Base-by-base conservation (phyloP, 2,113 vertebrate genomes). In the Equus quagga region DNA sequence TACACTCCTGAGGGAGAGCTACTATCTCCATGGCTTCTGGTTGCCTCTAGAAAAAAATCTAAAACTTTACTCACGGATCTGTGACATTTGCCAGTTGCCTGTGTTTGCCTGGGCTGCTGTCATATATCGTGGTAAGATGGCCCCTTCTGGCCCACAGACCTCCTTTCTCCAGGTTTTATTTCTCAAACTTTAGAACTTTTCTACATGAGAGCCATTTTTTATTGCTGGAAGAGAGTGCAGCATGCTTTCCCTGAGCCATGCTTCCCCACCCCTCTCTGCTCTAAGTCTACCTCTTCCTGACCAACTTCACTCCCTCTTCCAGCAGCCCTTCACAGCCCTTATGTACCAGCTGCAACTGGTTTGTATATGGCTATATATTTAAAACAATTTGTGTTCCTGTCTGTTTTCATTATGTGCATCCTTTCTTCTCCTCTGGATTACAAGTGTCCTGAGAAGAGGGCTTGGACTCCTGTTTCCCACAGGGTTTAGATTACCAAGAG, bases 371-470 rank as follows among this genome's bases (percentile, higher is more conserved):
- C 44, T 76, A 18, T 64, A 26, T 70, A 80, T 85, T 96, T 76
- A 95, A 82, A 89, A 92, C 51, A 94, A 82, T 89, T 94, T 96
- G 79, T 94, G 49, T 87, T 89, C 65, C 92, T 93, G 69, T 93
- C 58, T 92, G 18, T 94, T 96, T 96, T 96, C n/a, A 73, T 89
- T 79, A 73, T 76, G n/a, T 83, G 3, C 23, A 31, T 69, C 36
- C 49, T 96, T 60, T 94, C 14, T 72, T 93, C 31, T 89, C 26
- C 44, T 72, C 41, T 69, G 80, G 64, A 80, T 96, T 89, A 44
- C 8, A 79, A 83, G 46, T 82, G 19, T 72, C 79, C 19, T 94
- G 58, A 78, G 49, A 91, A 90, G 60, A 51, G 64, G n/a, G 15
- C 28, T 62, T 80, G 51, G 75, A 33, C 41, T 79, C 23, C 44